Evolutionary conservation across 2,888 invertebrate genomes (phyloP), one percentile per base, ranked within the genome.

Genomic region (Oxycera nigricornis): DNA sequence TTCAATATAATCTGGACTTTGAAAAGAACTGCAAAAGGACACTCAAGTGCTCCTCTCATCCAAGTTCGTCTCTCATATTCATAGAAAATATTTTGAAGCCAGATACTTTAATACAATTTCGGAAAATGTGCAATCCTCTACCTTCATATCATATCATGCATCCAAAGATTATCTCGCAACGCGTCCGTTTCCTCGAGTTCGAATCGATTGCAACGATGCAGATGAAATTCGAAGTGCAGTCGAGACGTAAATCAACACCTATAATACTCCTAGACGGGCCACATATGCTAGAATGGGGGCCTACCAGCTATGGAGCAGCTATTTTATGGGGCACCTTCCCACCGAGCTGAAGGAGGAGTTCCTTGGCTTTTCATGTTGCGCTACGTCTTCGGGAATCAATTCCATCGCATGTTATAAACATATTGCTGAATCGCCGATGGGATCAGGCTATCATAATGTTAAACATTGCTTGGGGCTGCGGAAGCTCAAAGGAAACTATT

Each of bases 201-300:
- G 7, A 39, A 62, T 62, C 62, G 62, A 31, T 35, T 35, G 35
- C 62, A 62, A 6, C 62, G 22, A 62, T 17, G 35, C 31, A 14
- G 35, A 31, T 6, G 31, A 30, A 26, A 35, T 50, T 46, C 26
- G n/a, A n/a, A 1, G 20, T 50, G 68, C 26, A 68, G 30, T 68
- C 52, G 52, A 30, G 52, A 30, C 26, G 28, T 68, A 68, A 68
- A 68, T 68, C 68, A 68, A 68, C n/a, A 6, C 30, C n/a, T n/a
- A n/a, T n/a, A n/a, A n/a, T n/a, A n/a, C n/a, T n/a, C n/a, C n/a
- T n/a, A n/a, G n/a, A n/a, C n/a, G n/a, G n/a, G n/a, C n/a, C n/a
- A n/a, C n/a, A n/a, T n/a, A n/a, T 50, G 28, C 28, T 11, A 68
- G 3, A 59, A 17, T 46, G 11, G 46, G n/a, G 17, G 2, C 2